Conservation (phyloP, 2,113 vertebrate genomes). For the Entelurus aequoreus region DNA sequence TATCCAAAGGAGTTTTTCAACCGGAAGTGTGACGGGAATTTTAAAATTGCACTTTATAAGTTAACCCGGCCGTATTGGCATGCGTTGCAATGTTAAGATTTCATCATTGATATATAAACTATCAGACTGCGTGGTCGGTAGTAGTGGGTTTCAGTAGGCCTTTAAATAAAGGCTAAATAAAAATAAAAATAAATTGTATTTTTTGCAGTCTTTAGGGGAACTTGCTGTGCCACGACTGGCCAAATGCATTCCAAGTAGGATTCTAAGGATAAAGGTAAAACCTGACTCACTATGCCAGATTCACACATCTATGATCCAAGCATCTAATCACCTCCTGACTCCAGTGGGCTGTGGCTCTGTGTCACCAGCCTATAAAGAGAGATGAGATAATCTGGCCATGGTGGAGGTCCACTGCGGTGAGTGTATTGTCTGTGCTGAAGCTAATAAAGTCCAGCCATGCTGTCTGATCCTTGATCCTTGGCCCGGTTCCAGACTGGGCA, state of each 20-base stretch:
- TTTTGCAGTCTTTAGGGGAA: too few species aligned
- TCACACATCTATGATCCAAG: conserved; percentile 25
- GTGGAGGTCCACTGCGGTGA: conserved; percentile 54
- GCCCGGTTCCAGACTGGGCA: conserved; percentile 50
- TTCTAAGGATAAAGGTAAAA: conserved; percentile 1
- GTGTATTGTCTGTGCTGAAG: conserved; percentile 60
- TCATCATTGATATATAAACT: too few species aligned
- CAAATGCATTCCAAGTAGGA: background rate
- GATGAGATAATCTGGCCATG: conserved; percentile 63
- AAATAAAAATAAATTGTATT: too few species aligned
- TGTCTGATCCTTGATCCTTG: conserved; percentile 63
- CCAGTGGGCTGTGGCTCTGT: background rate
- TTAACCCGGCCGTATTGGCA: too few species aligned
- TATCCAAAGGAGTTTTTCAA: too few species aligned
- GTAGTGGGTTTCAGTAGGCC: too few species aligned
- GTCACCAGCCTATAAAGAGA: conserved; percentile 44
- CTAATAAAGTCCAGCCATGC: conserved; percentile 63
- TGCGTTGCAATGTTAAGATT: too few species aligned
- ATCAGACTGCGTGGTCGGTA: too few species aligned
- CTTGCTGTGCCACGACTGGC: too few species aligned
- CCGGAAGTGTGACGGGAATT: too few species aligned
- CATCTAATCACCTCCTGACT: conserved; percentile 35
- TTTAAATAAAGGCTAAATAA: too few species aligned
- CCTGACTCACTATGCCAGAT: conserved; percentile 13
- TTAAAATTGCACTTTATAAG: too few species aligned